phyloP scores from a whole-genome alignment of 2,888 invertebrate genomes.

The Calameuta pallipes region DNA sequence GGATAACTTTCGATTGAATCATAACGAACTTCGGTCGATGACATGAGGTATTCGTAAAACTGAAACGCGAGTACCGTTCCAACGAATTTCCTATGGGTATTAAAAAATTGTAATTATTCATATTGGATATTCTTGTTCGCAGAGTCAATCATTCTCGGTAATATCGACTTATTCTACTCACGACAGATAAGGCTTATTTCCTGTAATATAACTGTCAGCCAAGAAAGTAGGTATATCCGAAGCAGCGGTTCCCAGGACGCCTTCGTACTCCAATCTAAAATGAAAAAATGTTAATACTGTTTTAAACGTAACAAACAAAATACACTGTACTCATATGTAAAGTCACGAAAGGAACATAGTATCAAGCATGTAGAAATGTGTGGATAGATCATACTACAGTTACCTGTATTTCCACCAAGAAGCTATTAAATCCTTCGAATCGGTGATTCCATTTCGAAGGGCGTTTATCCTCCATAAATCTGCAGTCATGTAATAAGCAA shows the following conservation, averaged over 20 bases:
- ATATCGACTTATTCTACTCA: slow-evolving; percentile 37
- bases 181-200: slow-evolving; percentile 57
- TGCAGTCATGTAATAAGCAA: slow-evolving; percentile 54
- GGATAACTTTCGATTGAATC: slow-evolving; percentile 32
- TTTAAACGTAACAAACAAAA: background rate
- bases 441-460: slow-evolving; percentile 38
- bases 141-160: background rate
- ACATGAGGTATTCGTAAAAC: slow-evolving; percentile 52
- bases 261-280: slow-evolving; percentile 48
- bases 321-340: background rate
- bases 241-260: slow-evolving; percentile 28
- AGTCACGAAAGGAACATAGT: background rate
- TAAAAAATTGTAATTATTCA: background rate
- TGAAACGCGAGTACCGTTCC: slow-evolving; percentile 56
- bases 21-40: slow-evolving; percentile 49
- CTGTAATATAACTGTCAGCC: slow-evolving; percentile 50
- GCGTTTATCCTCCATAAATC: slow-evolving; percentile 58
- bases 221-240: slow-evolving; percentile 49
- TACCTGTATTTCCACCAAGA: slow-evolving; percentile 60
- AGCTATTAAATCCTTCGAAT: slow-evolving; percentile 37
- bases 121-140: background rate
- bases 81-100: slow-evolving; percentile 47
- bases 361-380: background rate
- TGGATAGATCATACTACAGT: background rate
- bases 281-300: background rate